Conservation (phyloP, 30 jellyfish, hydroid and myxozoan genomes). For the Pseudorhiza aurosa region DNA sequence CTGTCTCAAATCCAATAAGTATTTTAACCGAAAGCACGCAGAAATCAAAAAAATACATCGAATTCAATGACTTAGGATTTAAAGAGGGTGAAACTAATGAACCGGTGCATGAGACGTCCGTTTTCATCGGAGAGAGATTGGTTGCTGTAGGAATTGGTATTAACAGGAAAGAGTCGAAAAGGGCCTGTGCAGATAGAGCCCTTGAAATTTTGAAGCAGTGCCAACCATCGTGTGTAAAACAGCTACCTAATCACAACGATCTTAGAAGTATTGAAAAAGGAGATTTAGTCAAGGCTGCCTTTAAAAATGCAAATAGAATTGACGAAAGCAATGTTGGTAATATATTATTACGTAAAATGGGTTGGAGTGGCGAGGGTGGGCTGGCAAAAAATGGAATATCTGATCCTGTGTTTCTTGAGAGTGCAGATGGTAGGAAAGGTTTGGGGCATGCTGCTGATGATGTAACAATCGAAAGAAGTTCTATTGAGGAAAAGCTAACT, state of each 20-base stretch:
- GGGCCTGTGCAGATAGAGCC: slow-evolving; percentile 74
- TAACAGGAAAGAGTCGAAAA: slow-evolving; percentile 73
- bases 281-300: slow-evolving; percentile 60
- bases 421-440: slow-evolving; percentile 81
- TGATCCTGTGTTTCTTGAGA: slow-evolving; percentile 86
- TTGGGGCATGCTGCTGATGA: slow-evolving; percentile 59
- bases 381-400: slow-evolving; percentile 79
- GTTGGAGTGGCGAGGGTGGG: slow-evolving; percentile 97
- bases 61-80: slow-evolving; percentile 60
- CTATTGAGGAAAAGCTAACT: slow-evolving; percentile 67
- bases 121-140: slow-evolving; percentile 50
- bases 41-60: slow-evolving; percentile 55
- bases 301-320: slow-evolving; percentile 65
- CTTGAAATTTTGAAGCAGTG: slow-evolving; percentile 30
- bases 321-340: slow-evolving; percentile 84
- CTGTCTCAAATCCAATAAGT: slow-evolving; percentile 34
- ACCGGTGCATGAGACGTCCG: slow-evolving; percentile 45
- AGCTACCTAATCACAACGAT: slow-evolving; percentile 45
- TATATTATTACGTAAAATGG: slow-evolving; percentile 89
- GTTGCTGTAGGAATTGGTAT: slow-evolving; percentile 70
- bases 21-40: slow-evolving; percentile 81
- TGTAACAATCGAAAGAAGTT: slow-evolving; percentile 32
- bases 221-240: slow-evolving; percentile 18
- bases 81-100: neutral
- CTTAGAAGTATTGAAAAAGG: slow-evolving; percentile 56